A percentile compares a stretch with the other conserved stretches of the same genome.
Evolutionary conservation across 2,113 vertebrate species (phyloP).

Genomic region (Oophaga pumilio): DNA sequence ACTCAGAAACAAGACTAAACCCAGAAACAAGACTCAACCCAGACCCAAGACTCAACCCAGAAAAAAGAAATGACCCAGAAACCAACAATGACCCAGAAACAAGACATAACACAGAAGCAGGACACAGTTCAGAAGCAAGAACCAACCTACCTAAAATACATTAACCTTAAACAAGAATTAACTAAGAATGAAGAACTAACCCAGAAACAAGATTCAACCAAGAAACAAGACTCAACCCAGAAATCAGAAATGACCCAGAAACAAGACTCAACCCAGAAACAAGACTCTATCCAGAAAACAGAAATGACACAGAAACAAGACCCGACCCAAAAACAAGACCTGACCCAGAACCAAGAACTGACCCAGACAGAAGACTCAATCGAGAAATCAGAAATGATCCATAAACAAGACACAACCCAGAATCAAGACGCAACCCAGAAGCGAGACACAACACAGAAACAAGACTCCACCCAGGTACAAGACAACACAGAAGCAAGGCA

Average conservation of each 20-base stretch:
- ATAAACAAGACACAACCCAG: background rate
- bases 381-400: background rate
- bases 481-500: too few species aligned
- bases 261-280: conserved; percentile 9
- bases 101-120: background rate
- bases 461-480: background rate
- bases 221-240: background rate
- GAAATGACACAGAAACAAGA: background rate
- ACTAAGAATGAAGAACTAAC: background rate
- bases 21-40: background rate
- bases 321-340: background rate
- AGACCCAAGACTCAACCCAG: background rate
- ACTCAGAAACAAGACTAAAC: background rate
- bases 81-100: background rate
- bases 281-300: background rate
- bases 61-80: conserved; percentile 1
- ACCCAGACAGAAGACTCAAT: background rate
- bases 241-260: background rate
- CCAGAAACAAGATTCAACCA: background rate
- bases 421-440: background rate
- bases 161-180: background rate
- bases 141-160: background rate
- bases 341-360: background rate
- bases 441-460: background rate
- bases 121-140: background rate